Conservation (phyloP, 2,113 vertebrate species). For the Tragelaphus scriptus region DNA sequence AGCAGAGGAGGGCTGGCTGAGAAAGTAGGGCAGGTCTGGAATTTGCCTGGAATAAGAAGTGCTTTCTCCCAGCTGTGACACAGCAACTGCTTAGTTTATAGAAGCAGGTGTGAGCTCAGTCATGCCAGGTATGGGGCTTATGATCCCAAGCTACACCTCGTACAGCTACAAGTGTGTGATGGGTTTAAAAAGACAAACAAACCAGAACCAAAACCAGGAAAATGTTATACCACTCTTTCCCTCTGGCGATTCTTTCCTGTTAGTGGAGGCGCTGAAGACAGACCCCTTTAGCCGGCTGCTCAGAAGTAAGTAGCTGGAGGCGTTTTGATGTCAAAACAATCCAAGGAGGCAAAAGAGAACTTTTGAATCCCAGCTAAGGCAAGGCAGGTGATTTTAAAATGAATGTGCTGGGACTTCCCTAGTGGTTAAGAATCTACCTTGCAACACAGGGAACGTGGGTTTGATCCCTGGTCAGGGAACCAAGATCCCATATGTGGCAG, state of each 20-base stretch:
- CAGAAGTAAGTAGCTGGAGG: neutral
- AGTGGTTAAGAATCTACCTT: neutral
- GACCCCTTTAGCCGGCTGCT: neutral
- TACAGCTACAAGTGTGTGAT: neutral
- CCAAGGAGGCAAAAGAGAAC: neutral
- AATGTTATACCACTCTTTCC: neutral
- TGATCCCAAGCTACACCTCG: neutral
- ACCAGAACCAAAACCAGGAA: neutral
- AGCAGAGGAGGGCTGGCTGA: neutral
- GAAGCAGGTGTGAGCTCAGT: neutral
- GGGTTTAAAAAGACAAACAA: neutral
- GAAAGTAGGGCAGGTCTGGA: neutral
- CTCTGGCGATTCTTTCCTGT: neutral
- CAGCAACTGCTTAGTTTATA: accelerated
- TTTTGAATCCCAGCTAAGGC: neutral
- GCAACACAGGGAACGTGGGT: neutral
- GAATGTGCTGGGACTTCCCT: neutral
- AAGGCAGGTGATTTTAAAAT: neutral
- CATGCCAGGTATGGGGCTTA: accelerated
- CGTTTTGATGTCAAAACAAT: neutral
- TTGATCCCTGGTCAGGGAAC: neutral
- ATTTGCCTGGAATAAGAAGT: neutral
- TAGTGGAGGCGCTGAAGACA: neutral
- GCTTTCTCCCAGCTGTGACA: neutral
- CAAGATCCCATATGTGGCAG: neutral